Base-by-base conservation (phyloP, 2,888 invertebrate genomes). In the Leucophenga maculata region DNA sequence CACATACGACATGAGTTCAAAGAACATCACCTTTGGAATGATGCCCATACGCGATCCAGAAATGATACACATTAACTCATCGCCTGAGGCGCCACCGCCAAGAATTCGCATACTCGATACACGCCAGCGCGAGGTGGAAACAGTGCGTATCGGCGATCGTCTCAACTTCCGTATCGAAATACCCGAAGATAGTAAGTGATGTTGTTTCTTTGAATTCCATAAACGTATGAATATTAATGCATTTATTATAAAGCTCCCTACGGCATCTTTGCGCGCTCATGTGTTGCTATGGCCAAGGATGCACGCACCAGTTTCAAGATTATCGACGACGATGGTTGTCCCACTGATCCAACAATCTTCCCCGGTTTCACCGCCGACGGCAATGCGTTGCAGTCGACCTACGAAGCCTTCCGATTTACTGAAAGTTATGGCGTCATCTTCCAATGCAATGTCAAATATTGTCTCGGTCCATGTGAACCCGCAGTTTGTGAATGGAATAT, bases 11-110 rank as follows among this genome's bases (percentile, higher is more conserved):
- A 97, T 97, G 94, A 95, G 96, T 76, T 96, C 97, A 20, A 96
- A 96, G 91, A 97, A 97, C 89, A 96, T 97, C 80, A 97, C 97
- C 46, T 97, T 97, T 90, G 97, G 97, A 90, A 97, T 97, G 97
- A 96, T 97, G 94, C 97, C 97, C 75, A 96, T 97, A 89, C 93
- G 95, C 87, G 97, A 97, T 90, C 97, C 97, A 72, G 97, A 97
- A 89, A 97, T 96, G 94, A 97, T 97, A 86, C 96, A 96, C 86
- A 97, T 97, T 87, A 97, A 97, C 32, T 96, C 97, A 46, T 96
- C 97, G 18, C 97, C 97, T 0, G 97, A 97, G 90, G 97, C 97
- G 26, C 97, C 97, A 59, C 95, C 97, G 77, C 97, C 97, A 85
- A 94, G 96, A 85, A 97, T 97, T 84, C 93, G 96, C 77, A 97